Percentiles rank a stretch among this genome's conserved stretches.
These are phyloP conservation scores for Ciconia boyciana DNA, from an alignment of 2,113 vertebrate species.

Conservation along the genomic window DNA sequence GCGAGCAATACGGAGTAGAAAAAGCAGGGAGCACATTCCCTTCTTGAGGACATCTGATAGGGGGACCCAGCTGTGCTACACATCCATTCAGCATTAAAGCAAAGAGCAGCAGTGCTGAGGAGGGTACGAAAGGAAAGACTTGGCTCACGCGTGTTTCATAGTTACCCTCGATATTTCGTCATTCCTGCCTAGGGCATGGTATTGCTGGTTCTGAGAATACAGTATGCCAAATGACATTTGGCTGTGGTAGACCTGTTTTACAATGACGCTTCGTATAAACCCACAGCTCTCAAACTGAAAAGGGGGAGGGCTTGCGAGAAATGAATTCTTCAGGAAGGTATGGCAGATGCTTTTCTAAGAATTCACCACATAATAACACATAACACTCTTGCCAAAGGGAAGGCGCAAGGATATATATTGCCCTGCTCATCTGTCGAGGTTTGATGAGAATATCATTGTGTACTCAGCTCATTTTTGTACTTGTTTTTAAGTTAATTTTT, in stretches of 20 bases:
- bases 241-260: slow-evolving; percentile 28
- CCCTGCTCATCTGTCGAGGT: not conserved
- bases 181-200: not conserved
- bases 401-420: not conserved
- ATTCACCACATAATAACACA: not conserved
- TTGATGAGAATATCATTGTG: not conserved
- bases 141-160: not conserved
- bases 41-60: not conserved
- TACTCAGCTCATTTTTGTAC: not conserved
- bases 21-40: not conserved
- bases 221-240: slow-evolving; percentile 33
- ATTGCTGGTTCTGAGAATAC: slow-evolving; percentile 35
- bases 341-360: slow-evolving; percentile 55
- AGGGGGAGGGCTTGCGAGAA: slow-evolving; percentile 5
- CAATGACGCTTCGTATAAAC: not conserved
- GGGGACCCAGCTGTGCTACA: not conserved
- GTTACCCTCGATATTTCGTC: not conserved
- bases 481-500: not conserved
- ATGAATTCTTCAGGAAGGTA: slow-evolving; percentile 34
- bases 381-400: not conserved
- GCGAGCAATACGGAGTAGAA: not conserved
- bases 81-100: not conserved
- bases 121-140: not conserved
- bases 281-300: slow-evolving; percentile 32
- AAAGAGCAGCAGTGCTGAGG: not conserved